A percentile compares a stretch with the other conserved stretches of the same genome.
phyloP scores from a whole-genome alignment of 1,140 invertebrate genomes.

The Caenorhabditis brenneri region DNA sequence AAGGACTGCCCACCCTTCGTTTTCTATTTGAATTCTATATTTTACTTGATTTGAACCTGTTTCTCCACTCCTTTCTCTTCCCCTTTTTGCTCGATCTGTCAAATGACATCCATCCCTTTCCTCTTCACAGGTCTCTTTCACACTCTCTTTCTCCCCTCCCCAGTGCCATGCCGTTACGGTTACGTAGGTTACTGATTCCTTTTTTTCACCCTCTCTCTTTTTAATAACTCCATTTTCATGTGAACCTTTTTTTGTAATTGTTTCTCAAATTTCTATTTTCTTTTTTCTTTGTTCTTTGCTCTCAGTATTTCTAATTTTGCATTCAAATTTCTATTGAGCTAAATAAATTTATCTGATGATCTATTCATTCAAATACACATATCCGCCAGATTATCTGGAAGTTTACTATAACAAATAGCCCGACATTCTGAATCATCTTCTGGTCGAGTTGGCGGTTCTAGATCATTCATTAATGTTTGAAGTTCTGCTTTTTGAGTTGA shows the following conservation, averaged over 20 bases:
- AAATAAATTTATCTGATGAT: slow-evolving; percentile 6
- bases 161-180: slow-evolving; percentile 42
- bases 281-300: not conserved
- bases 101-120: not conserved
- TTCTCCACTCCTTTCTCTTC: too few relatives aligned
- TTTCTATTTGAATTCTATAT: not conserved
- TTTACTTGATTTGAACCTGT: not conserved
- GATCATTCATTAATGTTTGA: not conserved
- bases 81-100: slow-evolving; percentile 25
- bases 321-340: slow-evolving; percentile 7
- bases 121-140: slow-evolving; percentile 26
- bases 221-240: not conserved
- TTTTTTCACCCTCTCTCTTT: not conserved
- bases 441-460: not conserved
- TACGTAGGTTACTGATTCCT: slow-evolving; percentile 40
- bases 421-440: not conserved
- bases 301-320: not conserved
- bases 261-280: not conserved
- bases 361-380: not conserved
- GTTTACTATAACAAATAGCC: not conserved
- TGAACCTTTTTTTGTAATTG: not conserved
- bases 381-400: not conserved
- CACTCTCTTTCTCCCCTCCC: not conserved
- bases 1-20: slow-evolving; percentile 24
- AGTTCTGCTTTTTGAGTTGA: slow-evolving; percentile 1